Evolutionary conservation across 2,797 vertebrate genomes (phyloP).

Genomic region (Peromyscus nudipes): DNA sequence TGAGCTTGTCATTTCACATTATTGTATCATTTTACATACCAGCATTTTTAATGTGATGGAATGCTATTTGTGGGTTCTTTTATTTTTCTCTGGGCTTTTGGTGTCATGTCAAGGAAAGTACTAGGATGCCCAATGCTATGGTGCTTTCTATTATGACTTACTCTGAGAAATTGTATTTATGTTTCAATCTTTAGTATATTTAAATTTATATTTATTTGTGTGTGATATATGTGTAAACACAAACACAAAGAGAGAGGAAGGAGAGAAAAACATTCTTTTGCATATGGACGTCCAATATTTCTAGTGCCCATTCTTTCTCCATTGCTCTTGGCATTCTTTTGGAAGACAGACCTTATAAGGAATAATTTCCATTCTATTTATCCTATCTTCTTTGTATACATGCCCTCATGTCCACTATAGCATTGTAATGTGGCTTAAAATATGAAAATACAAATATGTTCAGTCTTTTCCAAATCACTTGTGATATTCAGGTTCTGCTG

Average conservation of each 20-base stretch:
- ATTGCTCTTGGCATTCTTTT: neutral
- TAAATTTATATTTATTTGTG: neutral
- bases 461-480: neutral
- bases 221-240: neutral
- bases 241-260: neutral
- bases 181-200: neutral
- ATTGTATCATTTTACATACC: neutral
- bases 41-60: neutral
- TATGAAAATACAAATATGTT: neutral
- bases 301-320: neutral
- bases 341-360: neutral
- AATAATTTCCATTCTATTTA: neutral
- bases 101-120: neutral
- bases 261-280: neutral
- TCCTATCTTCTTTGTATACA: neutral
- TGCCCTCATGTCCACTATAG: neutral
- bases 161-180: neutral
- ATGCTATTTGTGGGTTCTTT: neutral
- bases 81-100: neutral
- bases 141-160: neutral
- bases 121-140: neutral
- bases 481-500: neutral
- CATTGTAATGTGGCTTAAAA: neutral
- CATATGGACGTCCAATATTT: neutral
- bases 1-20: neutral